Evolutionary conservation across 2,113 vertebrate species (phyloP).

Genomic region (Fregata magnificens): DNA sequence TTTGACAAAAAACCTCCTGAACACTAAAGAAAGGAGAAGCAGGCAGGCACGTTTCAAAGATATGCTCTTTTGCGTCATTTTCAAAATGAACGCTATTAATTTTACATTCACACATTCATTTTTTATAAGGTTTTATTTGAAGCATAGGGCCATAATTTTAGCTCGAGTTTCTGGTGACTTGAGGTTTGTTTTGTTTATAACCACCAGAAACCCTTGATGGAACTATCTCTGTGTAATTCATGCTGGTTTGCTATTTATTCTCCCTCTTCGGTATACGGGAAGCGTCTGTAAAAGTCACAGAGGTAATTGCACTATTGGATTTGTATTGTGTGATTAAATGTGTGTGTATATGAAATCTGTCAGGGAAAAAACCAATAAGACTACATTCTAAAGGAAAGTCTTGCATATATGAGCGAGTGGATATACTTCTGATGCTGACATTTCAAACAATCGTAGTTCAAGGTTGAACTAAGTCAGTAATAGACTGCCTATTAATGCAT

Average conservation of each 20-base stretch:
- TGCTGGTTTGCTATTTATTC: neutral
- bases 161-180: neutral
- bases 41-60: neutral
- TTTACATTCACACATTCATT: neutral
- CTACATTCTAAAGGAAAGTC: neutral
- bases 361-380: neutral
- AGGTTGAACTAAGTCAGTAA: neutral
- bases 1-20: neutral
- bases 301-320: neutral
- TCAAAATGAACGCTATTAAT: neutral
- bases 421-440: neutral
- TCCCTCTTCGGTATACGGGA: neutral
- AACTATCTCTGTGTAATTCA: neutral
- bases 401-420: neutral
- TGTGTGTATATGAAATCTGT: neutral
- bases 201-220: neutral
- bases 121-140: neutral
- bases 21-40: neutral
- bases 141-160: neutral
- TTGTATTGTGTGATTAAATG: neutral
- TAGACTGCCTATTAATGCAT: neutral
- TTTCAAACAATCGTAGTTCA: neutral
- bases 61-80: accelerated
- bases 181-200: neutral
- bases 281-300: neutral